Base-by-base conservation (phyloP, 2,888 invertebrate species). In the Dicyrtoma fusca region DNA sequence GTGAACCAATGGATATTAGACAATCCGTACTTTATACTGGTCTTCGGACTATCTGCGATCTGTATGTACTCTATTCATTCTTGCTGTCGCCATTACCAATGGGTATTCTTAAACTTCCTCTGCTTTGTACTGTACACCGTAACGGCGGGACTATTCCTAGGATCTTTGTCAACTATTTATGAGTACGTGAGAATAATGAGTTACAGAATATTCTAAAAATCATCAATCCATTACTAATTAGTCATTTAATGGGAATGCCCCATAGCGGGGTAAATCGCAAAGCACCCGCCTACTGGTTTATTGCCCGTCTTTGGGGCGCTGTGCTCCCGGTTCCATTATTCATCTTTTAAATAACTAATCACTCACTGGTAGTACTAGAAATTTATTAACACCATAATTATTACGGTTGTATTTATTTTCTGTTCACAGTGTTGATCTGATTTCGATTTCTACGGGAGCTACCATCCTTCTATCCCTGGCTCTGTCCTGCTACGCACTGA, bases 81-180 rank as follows among this genome's bases (percentile, higher is more conserved):
- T 53, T 68, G 68, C 23, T 68, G 55, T 23, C 34, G 45, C 1
- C 44, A 44, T 21, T 57, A 53, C 34, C 55, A 68, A 42, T 68
- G 42, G 55, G n/a, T 42, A n/a, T 55, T 55, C 23, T 23, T 68
- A 14, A 68, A 68, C 21, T 68, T 68, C 25, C 13, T 68, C n/a
- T 42, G 68, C 11, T 68, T 68, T n/a, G 68, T 68, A n/a, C 5
- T 68, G n/a, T 68, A 68, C 53, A 68, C 68, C n/a, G 23, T 68
- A 0, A 14, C 45, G 1, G 55, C 55, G n/a, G 68, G 68, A 1
- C 21, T 68, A 13, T 68, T 68, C 34, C 8, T 68, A 8, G 68
- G 55, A 14, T 55, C 68, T 10, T 44, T 68, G 19, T 11, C 34
- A 13, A 68, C 68, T 1, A n/a, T 66, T 42, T 66, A 42, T 21